These are phyloP conservation scores for Eubucco bourcierii DNA, from an alignment of 2,113 vertebrate genomes.

Conservation along the genomic window DNA sequence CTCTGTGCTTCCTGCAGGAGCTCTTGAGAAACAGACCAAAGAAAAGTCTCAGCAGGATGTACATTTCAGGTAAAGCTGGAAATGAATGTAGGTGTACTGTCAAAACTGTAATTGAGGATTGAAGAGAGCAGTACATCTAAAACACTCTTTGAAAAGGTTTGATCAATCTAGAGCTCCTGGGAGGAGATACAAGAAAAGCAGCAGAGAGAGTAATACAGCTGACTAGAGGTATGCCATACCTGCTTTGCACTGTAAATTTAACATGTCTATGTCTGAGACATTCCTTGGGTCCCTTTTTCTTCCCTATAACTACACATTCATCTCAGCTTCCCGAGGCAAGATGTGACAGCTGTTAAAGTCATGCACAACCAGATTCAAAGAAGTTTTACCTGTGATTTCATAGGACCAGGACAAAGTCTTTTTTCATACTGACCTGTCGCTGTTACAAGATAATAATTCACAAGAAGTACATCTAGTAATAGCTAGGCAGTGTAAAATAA, in stretches of 20 bases:
- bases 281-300: neutral
- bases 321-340: neutral
- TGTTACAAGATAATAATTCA: neutral
- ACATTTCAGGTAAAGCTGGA: neutral
- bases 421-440: neutral
- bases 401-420: neutral
- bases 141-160: neutral
- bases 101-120: neutral
- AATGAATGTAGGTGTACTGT: neutral
- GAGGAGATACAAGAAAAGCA: neutral
- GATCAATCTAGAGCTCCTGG: neutral
- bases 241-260: neutral
- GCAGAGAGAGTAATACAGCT: neutral
- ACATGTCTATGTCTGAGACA: accelerated
- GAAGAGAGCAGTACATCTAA: neutral
- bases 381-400: neutral
- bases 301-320: neutral
- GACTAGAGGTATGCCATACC: neutral
- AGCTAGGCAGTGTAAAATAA: neutral
- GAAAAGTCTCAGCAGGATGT: neutral
- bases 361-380: neutral
- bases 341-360: neutral
- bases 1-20: neutral
- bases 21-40: neutral
- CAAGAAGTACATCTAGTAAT: neutral